phyloP scores from a whole-genome alignment of 1,140 invertebrate genomes.

The Habropoda laboriosa region DNA sequence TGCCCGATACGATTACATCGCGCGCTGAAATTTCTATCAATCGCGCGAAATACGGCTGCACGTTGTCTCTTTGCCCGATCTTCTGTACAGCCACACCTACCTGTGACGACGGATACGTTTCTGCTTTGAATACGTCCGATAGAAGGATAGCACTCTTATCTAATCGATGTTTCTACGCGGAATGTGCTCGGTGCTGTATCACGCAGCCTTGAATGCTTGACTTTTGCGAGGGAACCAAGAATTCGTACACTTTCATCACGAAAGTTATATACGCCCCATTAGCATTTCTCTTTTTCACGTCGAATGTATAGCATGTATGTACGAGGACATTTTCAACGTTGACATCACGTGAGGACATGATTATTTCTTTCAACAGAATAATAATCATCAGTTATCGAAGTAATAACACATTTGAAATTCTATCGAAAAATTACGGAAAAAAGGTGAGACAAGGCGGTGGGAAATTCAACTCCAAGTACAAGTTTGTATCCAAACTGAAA shows the following conservation, averaged over 20 bases:
- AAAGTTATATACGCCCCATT: too few species aligned
- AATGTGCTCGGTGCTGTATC: conserved; percentile 1
- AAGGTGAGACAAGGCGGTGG: too few species aligned
- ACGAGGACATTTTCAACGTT: too few species aligned
- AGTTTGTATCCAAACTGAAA: not conserved
- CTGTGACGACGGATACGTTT: not conserved
- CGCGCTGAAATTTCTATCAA: conserved; percentile 64
- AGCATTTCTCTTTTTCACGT: too few species aligned
- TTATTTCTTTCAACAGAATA: too few species aligned
- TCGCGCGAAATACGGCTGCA: conserved; percentile 43
- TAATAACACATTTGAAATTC: too few species aligned
- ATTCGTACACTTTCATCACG: too few species aligned
- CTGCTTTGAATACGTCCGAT: not conserved
- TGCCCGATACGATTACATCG: conserved; percentile 59
- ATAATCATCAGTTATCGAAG: too few species aligned
- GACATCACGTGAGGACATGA: too few species aligned
- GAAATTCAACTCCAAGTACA: too few species aligned
- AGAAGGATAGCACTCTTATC: not conserved
- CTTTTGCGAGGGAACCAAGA: conserved; percentile 24
- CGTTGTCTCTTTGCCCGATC: conserved; percentile 5
- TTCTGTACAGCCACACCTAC: not conserved
- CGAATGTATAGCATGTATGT: too few species aligned
- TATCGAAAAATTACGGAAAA: too few species aligned
- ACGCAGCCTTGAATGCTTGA: conserved; percentile 50
- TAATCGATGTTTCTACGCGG: not conserved